These are phyloP conservation scores for Phorcus lineatus DNA, from an alignment of 2,888 invertebrate species.

Conservation along the genomic window DNA sequence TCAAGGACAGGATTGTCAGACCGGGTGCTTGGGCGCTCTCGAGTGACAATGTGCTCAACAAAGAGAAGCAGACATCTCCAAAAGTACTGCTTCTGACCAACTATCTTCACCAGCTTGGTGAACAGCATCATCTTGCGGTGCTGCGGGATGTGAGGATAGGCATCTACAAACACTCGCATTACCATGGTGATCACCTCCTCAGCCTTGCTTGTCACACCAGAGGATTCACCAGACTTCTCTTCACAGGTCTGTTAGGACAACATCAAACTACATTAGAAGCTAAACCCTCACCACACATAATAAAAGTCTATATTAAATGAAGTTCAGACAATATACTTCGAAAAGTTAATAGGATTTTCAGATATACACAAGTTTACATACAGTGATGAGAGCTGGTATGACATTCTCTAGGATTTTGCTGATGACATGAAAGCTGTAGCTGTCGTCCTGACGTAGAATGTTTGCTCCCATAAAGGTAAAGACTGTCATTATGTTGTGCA, in stretches of 20 bases:
- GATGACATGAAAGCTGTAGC: slow-evolving; percentile 95
- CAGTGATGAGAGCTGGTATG: slow-evolving; percentile 87
- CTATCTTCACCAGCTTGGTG: slow-evolving; percentile 82
- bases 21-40: neutral
- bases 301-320: too few relatives aligned
- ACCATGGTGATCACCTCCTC: slow-evolving; percentile 66
- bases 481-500: slow-evolving; percentile 95
- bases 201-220: slow-evolving; percentile 48
- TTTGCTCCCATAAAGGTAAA: slow-evolving; percentile 98
- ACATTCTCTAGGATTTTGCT: slow-evolving; percentile 91
- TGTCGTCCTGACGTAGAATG: slow-evolving; percentile 93
- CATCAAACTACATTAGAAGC: too few relatives aligned
- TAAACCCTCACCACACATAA: neutral
- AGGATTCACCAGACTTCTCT: slow-evolving; percentile 37
- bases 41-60: slow-evolving; percentile 73
- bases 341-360: too few relatives aligned
- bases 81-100: slow-evolving; percentile 77
- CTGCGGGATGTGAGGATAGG: slow-evolving; percentile 92
- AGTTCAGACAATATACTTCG: neutral
- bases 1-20: neutral
- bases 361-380: too few relatives aligned
- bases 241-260: slow-evolving; percentile 58
- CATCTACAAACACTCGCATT: slow-evolving; percentile 92
- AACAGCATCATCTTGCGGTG: slow-evolving; percentile 91
- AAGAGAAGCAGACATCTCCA: slow-evolving; percentile 76